Evolutionary conservation across 2,113 vertebrate species (phyloP), one percentile per base, ranked within the genome.

Genomic region (Chaetorhynchus papuensis): DNA sequence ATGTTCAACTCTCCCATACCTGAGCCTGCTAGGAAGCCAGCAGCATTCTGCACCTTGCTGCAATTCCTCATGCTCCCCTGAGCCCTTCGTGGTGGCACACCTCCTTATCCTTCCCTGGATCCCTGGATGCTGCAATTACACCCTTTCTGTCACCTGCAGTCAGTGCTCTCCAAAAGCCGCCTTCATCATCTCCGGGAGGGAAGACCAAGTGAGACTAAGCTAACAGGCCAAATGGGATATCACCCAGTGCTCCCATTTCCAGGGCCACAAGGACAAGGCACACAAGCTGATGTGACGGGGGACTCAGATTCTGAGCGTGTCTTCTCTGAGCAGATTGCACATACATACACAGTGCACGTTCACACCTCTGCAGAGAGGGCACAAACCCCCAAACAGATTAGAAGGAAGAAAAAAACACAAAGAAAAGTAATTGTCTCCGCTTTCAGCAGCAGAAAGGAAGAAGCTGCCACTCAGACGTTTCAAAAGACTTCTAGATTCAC

Each of bases 221-320:
- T 35, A 79, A 44, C 1, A 4, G 70, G 27, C 31, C n/a, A 26
- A 5, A 16, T 59, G 57, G 15, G 57, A 59, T 26, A 26, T 59
- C n/a, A 59, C 23, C 23, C n/a, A 26, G 23, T 11, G 57, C 57
- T 84, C n/a, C 37, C 9, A 19, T 49, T 65, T 61, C 69, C n/a
- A 83, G 21, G 21, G 26, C 27, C 52, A 49, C 77, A 35, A 9
- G 2, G 6, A 33, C n/a, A 81, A 65, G 23, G 15, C 13, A 60
- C 15, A 9, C 15, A 59, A 63, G 33, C 2, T 1, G 0, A 15
- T 27, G 17, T 17, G 13, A 12, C 0, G 0, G 0, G 0, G 21
- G 6, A 31, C 22, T 35, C 3, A 26, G 35, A 54, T 41, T 71
- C 42, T 50, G 9, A 83, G 11, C 2, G 1, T 3, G 3, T 64